Evolutionary conservation across 1,140 invertebrate genomes (phyloP).

Genomic region (Theocolax elegans): DNA sequence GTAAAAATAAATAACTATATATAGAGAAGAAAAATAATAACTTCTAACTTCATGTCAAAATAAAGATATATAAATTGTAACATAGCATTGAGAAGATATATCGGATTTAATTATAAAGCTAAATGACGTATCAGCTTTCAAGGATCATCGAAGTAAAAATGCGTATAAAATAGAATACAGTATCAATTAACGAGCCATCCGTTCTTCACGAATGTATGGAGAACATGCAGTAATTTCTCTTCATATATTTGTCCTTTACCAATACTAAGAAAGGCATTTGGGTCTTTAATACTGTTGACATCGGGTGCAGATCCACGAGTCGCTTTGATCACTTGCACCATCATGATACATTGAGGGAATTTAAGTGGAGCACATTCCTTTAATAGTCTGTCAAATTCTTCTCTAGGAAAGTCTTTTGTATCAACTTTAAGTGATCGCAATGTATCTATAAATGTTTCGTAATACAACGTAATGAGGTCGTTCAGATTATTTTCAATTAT

Average conservation of each 20-base stretch:
- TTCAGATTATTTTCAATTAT: constrained; percentile 68
- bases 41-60: too few relatives aligned
- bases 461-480: constrained; percentile 68
- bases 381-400: constrained; percentile 54
- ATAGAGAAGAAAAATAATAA: too few relatives aligned
- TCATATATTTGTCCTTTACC: constrained; percentile 52
- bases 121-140: too few relatives aligned
- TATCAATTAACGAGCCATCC: constrained; percentile 53
- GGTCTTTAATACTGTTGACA: constrained; percentile 49
- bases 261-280: constrained; percentile 51
- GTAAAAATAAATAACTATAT: too few relatives aligned
- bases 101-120: too few relatives aligned
- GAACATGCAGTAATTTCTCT: constrained; percentile 55
- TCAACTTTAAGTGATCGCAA: constrained; percentile 54
- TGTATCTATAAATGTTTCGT: constrained; percentile 66
- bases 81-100: too few relatives aligned
- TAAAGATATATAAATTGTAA: too few relatives aligned
- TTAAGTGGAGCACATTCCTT: constrained; percentile 52
- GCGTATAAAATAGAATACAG: too few relatives aligned
- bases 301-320: constrained; percentile 50
- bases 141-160: too few relatives aligned
- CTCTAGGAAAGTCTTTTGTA: constrained; percentile 47
- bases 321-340: constrained; percentile 64
- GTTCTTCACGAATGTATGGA: constrained; percentile 52
- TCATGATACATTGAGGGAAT: constrained; percentile 62